Base-by-base conservation (phyloP, 1,140 invertebrate genomes). In the Anthonomus grandis region DNA sequence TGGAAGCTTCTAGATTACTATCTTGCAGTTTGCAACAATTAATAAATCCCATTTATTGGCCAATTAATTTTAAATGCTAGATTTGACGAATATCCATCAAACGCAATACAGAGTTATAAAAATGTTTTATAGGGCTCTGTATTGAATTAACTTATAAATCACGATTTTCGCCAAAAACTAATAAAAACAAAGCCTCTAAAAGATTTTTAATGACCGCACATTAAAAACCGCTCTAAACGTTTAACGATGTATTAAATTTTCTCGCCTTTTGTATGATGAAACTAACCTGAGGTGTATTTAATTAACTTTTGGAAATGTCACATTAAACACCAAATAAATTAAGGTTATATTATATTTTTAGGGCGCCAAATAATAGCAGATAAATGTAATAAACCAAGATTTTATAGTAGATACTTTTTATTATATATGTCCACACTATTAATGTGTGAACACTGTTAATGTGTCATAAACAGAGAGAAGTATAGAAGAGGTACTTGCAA, bases 71-170 rank as follows among this genome's bases (percentile, higher is more conserved):
- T n/a, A n/a, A n/a, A n/a, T n/a, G n/a, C n/a, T n/a, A n/a, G n/a
- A n/a, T n/a, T n/a, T n/a, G n/a, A n/a, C n/a, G n/a, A n/a, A n/a
- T n/a, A n/a, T n/a, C n/a, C n/a, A n/a, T n/a, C n/a, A n/a, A n/a
- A n/a, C n/a, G n/a, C n/a, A n/a, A n/a, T n/a, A n/a, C n/a, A n/a
- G n/a, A n/a, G n/a, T n/a, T n/a, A n/a, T n/a, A n/a, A 45, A 45
- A 53, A 12, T 22, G 25, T 45, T 53, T 53, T 53, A 53, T 45
- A 25, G 27, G 3, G 17, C 24, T 21, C 13, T 53, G 21, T 36
- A 53, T 53, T 44, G 27, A 53, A 53, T 53, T 45, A 53, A 53
- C 51, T 21, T 53, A 52, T 52, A 45, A 53, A 53, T 53, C 39
- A 44, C 39, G 27, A 53, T 34, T 51, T 51, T 53, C 25, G 10